Evolutionary conservation across 2,888 invertebrate species (phyloP).

Genomic region (Tetragnatha montana): DNA sequence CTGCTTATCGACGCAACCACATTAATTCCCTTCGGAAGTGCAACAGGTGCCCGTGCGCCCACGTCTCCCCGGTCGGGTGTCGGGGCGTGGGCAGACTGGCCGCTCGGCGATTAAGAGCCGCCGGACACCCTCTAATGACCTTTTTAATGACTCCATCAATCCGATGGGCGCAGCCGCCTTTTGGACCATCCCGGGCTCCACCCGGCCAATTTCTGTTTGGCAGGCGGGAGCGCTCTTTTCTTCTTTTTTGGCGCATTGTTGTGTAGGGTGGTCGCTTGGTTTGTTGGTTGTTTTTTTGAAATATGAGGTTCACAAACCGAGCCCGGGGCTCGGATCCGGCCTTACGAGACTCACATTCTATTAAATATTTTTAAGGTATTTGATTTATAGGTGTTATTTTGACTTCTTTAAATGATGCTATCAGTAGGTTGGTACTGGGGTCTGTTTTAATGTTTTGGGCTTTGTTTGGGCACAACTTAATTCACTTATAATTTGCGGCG

Average conservation of each 20-base stretch:
- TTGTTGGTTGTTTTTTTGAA: neutral
- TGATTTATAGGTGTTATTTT: too few relatives aligned
- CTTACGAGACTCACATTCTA: too few relatives aligned
- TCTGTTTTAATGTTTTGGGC: too few relatives aligned
- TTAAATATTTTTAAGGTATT: too few relatives aligned
- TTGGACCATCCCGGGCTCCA: neutral
- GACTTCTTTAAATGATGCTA: too few relatives aligned
- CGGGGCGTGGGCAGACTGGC: conserved; percentile 53
- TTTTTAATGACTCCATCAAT: conserved; percentile 69
- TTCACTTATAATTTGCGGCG: too few relatives aligned
- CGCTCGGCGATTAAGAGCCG: conserved; percentile 50
- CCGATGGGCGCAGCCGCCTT: conserved; percentile 29
- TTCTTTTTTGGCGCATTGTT: neutral
- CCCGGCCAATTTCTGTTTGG: too few relatives aligned
- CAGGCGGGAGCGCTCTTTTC: neutral
- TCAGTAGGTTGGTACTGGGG: too few relatives aligned
- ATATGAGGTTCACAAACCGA: neutral
- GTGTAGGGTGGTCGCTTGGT: neutral
- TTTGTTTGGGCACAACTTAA: too few relatives aligned
- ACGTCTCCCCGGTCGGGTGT: conserved; percentile 21
- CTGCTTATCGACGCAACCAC: neutral
- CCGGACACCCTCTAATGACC: conserved; percentile 67
- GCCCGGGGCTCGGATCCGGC: neutral
- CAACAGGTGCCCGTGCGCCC: conserved; percentile 7
- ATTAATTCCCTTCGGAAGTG: neutral